Conservation (phyloP, 37 sponge, comb jelly and placozoan species). For the Theonella swinhoei region DNA sequence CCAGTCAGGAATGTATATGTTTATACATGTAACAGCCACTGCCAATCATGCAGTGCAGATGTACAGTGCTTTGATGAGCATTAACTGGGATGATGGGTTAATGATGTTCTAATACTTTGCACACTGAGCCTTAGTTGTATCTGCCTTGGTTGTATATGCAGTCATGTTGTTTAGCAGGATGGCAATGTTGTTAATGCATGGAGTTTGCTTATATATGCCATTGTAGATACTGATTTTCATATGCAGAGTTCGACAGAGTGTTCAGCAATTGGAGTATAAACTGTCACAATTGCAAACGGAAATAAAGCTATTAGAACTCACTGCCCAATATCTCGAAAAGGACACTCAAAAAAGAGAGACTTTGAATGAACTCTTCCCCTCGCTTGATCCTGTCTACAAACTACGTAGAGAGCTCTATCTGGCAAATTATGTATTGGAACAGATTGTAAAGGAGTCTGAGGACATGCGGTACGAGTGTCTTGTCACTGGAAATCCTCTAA, state of each 20-base stretch:
- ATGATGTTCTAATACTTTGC: too few relatives aligned
- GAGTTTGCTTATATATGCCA: too few relatives aligned
- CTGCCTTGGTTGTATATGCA: too few relatives aligned
- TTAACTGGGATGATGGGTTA: too few relatives aligned
- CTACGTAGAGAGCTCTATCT: background rate
- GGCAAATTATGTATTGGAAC: background rate
- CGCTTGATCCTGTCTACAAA: background rate
- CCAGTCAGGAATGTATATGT: background rate
- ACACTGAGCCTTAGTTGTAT: too few relatives aligned
- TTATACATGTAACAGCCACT: background rate
- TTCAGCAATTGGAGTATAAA: slow-evolving; percentile 5
- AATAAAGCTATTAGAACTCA: background rate
- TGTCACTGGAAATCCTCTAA: background rate
- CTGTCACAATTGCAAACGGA: background rate
- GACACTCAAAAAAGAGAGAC: background rate
- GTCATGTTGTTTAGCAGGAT: too few relatives aligned
- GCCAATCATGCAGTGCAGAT: background rate
- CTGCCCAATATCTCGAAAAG: background rate
- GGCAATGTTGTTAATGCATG: too few relatives aligned
- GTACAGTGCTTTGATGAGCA: background rate
- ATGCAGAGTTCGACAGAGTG: slow-evolving; percentile 3
- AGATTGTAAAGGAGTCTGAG: background rate
- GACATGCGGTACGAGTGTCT: background rate
- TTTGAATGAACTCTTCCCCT: background rate
- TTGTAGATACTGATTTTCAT: too few relatives aligned